Base-by-base conservation (phyloP, 2,113 vertebrate species). In the Orycteropus afer region DNA sequence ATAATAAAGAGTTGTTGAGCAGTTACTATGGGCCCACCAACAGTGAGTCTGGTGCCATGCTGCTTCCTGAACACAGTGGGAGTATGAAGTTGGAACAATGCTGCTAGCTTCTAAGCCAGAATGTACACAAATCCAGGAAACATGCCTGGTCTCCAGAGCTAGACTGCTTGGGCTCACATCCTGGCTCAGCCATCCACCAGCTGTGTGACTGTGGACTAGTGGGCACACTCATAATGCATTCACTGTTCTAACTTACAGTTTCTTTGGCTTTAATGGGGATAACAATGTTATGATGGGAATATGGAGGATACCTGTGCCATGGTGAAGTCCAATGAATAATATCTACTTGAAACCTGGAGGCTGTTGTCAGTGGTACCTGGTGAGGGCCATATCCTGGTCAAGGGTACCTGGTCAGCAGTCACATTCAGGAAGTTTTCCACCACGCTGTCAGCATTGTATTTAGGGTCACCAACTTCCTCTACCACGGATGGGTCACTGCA, bases 381-480 rank as follows among this genome's bases (percentile, higher is more conserved):
- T 34, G 4, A 20, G 23, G 45, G 45, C 27, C 59, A 34, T 10
- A 27, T 25, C 57, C 15, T 20, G 81, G 25, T 73, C 69, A 77
- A 17, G 23, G 71, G 37, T 74, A 99, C 99, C 98, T 99, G 99
- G 4, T 0, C 13, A 2, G 81, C 37, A 0, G 98, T 98, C 0
- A 86, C 25, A 2, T 5, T 0, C 40, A 99, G 92, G 96, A 99
- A 99, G 17, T 96, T 67, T 3, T 5, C 7, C 61, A 99, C 98
- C 17, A 99, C 85, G 1, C 67, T 1, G 2, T 99, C 97, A 0
- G 99, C 99, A 0, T 99, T 99, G 86, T 99, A 99, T 87, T 99
- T 98, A 53, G 98, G 98, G 5, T 99, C 97, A 29, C 97, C 96
- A 0, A 98, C 98, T 67, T 98, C 98, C 1, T 99, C 99, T 93